Percentiles rank a stretch among this genome's conserved stretches.
These are phyloP conservation scores for Plumapathes pennacea DNA, from an alignment of 92 coral and sea anemone species.

Conservation along the genomic window DNA sequence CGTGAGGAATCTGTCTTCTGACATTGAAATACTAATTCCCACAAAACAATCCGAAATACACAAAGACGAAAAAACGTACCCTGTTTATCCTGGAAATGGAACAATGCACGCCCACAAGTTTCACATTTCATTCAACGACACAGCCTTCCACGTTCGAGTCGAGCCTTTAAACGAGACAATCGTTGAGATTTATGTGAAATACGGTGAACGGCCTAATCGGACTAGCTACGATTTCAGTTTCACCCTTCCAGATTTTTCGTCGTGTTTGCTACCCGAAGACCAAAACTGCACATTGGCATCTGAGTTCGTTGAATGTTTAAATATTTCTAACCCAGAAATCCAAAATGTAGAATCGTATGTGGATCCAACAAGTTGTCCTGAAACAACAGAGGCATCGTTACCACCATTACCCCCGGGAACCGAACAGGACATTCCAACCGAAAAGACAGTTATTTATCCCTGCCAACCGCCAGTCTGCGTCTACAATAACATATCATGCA, in stretches of 20 bases:
- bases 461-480: too few relatives aligned
- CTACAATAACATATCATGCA: background rate
- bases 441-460: too few relatives aligned
- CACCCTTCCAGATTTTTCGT: slow-evolving; percentile 60
- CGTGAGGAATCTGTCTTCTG: slow-evolving; percentile 9
- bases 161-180: slow-evolving; percentile 18
- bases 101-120: slow-evolving; percentile 39
- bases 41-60: background rate
- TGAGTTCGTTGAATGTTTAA: slow-evolving; percentile 51
- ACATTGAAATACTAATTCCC: slow-evolving; percentile 44
- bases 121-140: slow-evolving; percentile 25
- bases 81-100: slow-evolving; percentile 35
- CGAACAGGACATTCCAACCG: too few relatives aligned
- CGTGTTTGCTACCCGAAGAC: slow-evolving; percentile 53
- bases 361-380: too few relatives aligned
- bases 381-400: too few relatives aligned
- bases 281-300: slow-evolving; percentile 56
- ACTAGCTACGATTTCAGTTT: slow-evolving; percentile 39
- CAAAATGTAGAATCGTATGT: too few relatives aligned
- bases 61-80: background rate
- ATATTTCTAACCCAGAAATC: too few relatives aligned
- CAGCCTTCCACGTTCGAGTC: slow-evolving; percentile 49
- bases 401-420: too few relatives aligned
- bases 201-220: slow-evolving; percentile 45
- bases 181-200: slow-evolving; percentile 39